phyloP scores from a whole-genome alignment of 2,113 vertebrate species.

The Eulemur rufifrons region DNA sequence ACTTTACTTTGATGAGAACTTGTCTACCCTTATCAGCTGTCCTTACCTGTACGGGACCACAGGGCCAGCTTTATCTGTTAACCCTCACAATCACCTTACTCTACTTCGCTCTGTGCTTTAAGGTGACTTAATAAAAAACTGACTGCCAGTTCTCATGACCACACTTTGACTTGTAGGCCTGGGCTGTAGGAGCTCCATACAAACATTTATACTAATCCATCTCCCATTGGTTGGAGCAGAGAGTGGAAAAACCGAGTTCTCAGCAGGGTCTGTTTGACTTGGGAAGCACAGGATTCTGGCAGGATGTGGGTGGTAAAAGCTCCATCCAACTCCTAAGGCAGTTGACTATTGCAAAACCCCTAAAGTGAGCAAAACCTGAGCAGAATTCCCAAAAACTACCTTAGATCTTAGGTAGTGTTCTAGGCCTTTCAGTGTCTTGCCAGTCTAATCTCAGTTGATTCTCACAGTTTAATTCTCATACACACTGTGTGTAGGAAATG shows the following conservation, averaged over 20 bases:
- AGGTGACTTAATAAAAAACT: neutral
- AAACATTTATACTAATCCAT: neutral
- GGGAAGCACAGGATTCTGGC: neutral
- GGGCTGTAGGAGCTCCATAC: neutral
- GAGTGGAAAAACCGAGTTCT: neutral
- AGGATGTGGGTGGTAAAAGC: neutral
- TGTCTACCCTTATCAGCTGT: neutral
- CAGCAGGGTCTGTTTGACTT: neutral
- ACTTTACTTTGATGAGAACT: neutral
- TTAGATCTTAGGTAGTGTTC: neutral
- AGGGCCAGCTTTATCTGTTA: neutral
- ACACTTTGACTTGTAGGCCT: neutral
- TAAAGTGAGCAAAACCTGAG: neutral
- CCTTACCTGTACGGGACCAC: neutral
- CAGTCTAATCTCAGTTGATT: slow-evolving; percentile 45
- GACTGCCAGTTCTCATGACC: neutral
- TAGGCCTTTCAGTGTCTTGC: neutral
- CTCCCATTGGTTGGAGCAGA: neutral
- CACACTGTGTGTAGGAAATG: slow-evolving; percentile 46
- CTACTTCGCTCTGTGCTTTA: neutral
- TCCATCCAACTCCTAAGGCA: neutral
- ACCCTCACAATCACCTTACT: neutral
- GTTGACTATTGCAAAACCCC: neutral
- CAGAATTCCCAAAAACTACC: slow-evolving; percentile 1
- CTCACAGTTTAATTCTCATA: slow-evolving; percentile 41